Evolutionary conservation across 2,113 vertebrate genomes (phyloP).

Genomic region (Rousettus leschenaultii): DNA sequence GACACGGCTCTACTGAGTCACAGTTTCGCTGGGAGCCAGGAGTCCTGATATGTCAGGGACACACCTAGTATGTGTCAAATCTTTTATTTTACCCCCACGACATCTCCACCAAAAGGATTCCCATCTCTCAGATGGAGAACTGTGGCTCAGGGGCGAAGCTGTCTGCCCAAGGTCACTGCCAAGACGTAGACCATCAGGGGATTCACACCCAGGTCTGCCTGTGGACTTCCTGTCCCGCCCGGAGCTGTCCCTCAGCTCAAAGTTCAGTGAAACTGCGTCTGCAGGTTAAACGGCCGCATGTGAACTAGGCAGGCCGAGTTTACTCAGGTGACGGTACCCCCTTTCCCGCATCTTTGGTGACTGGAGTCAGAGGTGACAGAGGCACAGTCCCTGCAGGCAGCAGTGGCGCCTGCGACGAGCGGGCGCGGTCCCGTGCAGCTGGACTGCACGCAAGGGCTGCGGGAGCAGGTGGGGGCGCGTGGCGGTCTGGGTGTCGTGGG

Average conservation of each 20-base stretch:
- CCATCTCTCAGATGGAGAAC: background rate
- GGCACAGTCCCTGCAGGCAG: background rate
- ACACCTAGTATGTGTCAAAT: background rate
- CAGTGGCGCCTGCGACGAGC: background rate
- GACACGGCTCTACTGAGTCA: background rate
- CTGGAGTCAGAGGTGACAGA: background rate
- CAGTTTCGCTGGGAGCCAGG: background rate
- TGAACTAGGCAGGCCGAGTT: background rate
- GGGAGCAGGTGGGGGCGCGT: fast-evolving
- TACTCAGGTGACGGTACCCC: background rate
- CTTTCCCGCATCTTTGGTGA: background rate
- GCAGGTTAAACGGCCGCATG: background rate
- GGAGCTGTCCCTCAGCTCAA: background rate
- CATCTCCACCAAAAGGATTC: background rate
- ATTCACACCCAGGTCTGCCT: background rate
- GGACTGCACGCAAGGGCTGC: background rate
- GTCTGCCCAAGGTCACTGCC: background rate
- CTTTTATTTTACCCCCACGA: background rate
- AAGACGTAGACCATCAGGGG: background rate
- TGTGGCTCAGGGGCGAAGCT: background rate
- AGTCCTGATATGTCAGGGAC: background rate
- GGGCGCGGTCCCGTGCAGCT: fast-evolving
- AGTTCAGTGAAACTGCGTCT: background rate
- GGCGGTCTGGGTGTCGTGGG: background rate
- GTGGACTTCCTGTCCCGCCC: background rate